These are phyloP conservation scores for Agonum fuliginosum DNA, from an alignment of 2,888 invertebrate species.

Conservation along the genomic window DNA sequence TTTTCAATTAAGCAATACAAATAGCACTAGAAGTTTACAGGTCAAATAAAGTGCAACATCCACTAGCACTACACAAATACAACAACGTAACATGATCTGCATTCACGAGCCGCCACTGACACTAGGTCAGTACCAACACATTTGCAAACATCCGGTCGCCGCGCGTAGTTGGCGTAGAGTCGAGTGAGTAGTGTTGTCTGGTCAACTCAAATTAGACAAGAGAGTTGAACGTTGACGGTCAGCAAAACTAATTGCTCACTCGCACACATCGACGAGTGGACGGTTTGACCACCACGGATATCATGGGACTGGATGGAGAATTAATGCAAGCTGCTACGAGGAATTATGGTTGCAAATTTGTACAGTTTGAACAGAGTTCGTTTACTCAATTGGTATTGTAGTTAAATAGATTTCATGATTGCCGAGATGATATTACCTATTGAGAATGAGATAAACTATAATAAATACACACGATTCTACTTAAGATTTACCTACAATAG, in stretches of 20 bases:
- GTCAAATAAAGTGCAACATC: constrained; percentile 6
- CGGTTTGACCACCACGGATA: neutral
- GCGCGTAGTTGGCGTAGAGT: neutral
- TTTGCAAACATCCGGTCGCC: constrained; percentile 37
- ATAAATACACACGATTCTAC: no score
- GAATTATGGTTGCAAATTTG: no score
- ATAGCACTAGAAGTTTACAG: constrained; percentile 10
- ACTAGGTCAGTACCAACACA: constrained; percentile 21
- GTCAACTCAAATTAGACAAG: constrained; percentile 45
- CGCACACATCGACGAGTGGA: constrained; percentile 12
- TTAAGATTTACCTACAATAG: no score
- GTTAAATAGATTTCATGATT: no score
- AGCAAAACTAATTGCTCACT: constrained; percentile 44
- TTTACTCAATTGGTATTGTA: neutral
- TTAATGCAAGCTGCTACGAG: no score
- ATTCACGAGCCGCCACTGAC: constrained; percentile 5
- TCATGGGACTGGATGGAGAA: no score
- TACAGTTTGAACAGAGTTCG: no score
- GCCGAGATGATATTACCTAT: no score
- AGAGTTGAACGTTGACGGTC: constrained; percentile 34
- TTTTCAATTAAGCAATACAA: constrained; percentile 28
- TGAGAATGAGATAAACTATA: no score
- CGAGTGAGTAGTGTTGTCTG: constrained; percentile 6
- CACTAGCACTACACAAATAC: neutral
- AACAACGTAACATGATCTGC: constrained; percentile 1